Percentiles rank a stretch among this genome's conserved stretches.
These are phyloP conservation scores for Amaurobius ferox DNA, from an alignment of 2,888 invertebrate genomes.

Conservation along the genomic window DNA sequence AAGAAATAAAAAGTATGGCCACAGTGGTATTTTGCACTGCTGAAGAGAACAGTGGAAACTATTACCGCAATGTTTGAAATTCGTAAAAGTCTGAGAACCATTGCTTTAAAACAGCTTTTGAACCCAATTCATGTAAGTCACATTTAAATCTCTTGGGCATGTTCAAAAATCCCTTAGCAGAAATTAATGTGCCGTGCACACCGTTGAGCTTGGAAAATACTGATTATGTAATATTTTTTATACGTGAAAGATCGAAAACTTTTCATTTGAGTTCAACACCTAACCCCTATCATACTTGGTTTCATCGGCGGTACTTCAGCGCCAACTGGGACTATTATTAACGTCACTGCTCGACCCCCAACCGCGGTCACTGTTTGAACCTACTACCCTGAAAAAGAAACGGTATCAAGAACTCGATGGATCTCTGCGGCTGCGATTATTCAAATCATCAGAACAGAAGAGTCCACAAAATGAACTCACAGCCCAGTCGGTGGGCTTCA, in stretches of 20 bases:
- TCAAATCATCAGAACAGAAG: constrained; percentile 34
- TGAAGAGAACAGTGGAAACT: too few species aligned
- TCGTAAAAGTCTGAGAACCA: too few species aligned
- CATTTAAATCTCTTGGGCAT: too few species aligned
- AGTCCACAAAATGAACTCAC: constrained; percentile 60
- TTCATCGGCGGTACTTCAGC: constrained; percentile 18
- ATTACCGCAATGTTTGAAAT: too few species aligned
- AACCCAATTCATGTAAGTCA: too few species aligned
- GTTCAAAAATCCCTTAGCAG: too few species aligned
- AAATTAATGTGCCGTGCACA: too few species aligned
- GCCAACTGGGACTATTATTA: constrained; percentile 53
- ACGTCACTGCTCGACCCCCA: constrained; percentile 32
- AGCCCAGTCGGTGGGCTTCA: constrained; percentile 41
- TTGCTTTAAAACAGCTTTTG: too few species aligned
- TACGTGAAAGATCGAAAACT: neutral
- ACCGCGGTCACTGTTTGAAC: constrained; percentile 17
- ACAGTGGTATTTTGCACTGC: too few species aligned
- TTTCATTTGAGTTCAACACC: neutral
- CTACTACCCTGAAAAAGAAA: constrained; percentile 21
- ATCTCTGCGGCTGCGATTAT: constrained; percentile 36
- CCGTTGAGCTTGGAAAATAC: too few species aligned
- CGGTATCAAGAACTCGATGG: neutral
- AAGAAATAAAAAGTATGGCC: too few species aligned
- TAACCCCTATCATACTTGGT: neutral
- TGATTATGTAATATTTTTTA: too few species aligned